A percentile compares a stretch with the other conserved stretches of the same genome.
phyloP scores from a whole-genome alignment of 2,888 invertebrate genomes.

The Quadroppia sp. region DNA sequence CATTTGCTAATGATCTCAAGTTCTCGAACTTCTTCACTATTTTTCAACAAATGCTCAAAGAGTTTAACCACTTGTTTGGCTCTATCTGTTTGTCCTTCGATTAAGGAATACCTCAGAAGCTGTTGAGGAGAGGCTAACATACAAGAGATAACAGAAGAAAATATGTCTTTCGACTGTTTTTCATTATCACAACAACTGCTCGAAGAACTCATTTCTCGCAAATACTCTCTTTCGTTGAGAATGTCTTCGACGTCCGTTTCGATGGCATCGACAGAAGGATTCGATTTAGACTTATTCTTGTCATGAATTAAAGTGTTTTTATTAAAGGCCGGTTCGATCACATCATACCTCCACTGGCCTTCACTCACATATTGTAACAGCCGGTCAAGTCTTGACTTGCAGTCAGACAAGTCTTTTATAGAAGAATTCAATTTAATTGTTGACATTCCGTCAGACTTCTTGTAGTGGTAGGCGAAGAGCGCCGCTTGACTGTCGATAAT shows the following conservation, averaged over 20 bases:
- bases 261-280: conserved; percentile 56
- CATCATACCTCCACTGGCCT: conserved; percentile 42
- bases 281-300: conserved; percentile 44
- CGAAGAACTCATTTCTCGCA: conserved; percentile 13
- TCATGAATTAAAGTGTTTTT: not conserved
- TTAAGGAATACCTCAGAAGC: conserved; percentile 69
- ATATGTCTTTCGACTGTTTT: not conserved
- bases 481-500: conserved; percentile 44
- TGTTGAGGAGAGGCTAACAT: conserved; percentile 68
- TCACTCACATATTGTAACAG: conserved; percentile 41
- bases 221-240: not conserved
- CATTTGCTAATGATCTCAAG: conserved; percentile 40
- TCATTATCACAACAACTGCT: conserved; percentile 27
- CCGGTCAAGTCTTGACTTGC: conserved; percentile 35
- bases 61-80: conserved; percentile 64
- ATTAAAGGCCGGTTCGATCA: conserved; percentile 41
- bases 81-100: conserved; percentile 67
- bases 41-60: conserved; percentile 34
- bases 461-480: conserved; percentile 39
- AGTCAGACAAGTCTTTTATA: conserved; percentile 35
- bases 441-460: not conserved
- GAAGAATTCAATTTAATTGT: not conserved
- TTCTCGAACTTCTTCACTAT: conserved; percentile 42
- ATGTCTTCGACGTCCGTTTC: conserved; percentile 51
- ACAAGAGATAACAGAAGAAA: conserved; percentile 42